Evolutionary conservation across 2,113 vertebrate genomes (phyloP), one percentile per base, ranked within the genome.

Genomic region (Dicrurus megarhynchus): DNA sequence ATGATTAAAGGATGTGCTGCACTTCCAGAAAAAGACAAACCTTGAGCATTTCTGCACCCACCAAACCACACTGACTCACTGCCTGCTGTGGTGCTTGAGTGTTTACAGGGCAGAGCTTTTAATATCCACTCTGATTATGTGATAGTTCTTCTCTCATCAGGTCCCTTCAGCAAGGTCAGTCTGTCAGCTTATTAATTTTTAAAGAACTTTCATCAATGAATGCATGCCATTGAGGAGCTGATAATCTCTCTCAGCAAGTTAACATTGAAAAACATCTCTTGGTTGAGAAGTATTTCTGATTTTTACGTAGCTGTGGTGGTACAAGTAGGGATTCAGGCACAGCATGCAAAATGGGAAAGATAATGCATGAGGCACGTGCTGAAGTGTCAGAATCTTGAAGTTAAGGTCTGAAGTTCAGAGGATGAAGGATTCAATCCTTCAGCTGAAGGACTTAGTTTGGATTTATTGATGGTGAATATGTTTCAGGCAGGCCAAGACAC

Each of bases 361-460:
- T 6, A 49, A 41, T 3, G 27, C 7, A 6, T 0, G 30, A 39
- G 7, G 11, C 20, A 13, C 1, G 7, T 27, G 61, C 60, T n/a
- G 5, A 26, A 37, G 63, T 28, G 35, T 77, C 63, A 80, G 33
- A 82, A 71, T 57, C 1, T 3, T 13, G 6, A 35, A 46, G 47
- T 32, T 55, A 5, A n/a, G 19, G 4, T 27, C 21, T 74, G 20
- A 67, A 76, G 33, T 35, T 68, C 32, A 47, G 18, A 55, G 23
- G 17, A 14, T 28, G 12, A 68, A 61, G 33, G 17, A 32, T 75
- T 71, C 46, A 69, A 1, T 20, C 73, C 22, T 80, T 76, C 37
- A 61, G 1, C 50, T 59, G 35, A 49, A 91, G 41, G 33, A 13
- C 26, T 80, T 37, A 15, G 47, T 35, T 56, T 33, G 50, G 32